Base-by-base conservation (phyloP, 1,140 invertebrate genomes). In the Nymphalis io region DNA sequence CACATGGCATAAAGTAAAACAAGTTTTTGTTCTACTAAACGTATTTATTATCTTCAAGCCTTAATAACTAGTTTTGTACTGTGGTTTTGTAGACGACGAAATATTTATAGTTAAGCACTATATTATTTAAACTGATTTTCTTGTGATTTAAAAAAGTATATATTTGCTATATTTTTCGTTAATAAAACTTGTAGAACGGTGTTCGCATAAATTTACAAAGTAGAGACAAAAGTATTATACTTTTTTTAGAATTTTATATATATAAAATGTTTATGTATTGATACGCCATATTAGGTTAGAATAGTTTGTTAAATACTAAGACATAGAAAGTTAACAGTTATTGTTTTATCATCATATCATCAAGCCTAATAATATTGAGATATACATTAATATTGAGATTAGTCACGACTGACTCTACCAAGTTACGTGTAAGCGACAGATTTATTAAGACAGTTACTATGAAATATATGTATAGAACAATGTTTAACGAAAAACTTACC, bases 401-500 rank as follows among this genome's bases (percentile, higher is more conserved):
- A 72, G 70, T 72, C 70, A 72, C 64, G 64, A 58, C 64, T 57
- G 48, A 61, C 57, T 60, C 42, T 48, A 66, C 33, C 23, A 48
- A 20, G 39, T 55, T 59, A 51, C 38, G 53, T 72, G 51, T 42
- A 21, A 62, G 53, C 46, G 13, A 64, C 60, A 40, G 20, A 67
- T 72, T 72, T 67, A 42, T 62, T 33, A 57, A 72, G 42, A 62
- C 46, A 58, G 46, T 61, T 62, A 23, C 20, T 27, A 51, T 39
- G 21, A 42, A 46, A 20, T 42, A 23, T 57, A 27, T 42, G 18
- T 15, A 44, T 65, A 59, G 16, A 20, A 42, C 21, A 21, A n/a
- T 61, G 38, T 61, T 68, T 60, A 66, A 72, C 60, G 38, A 44
- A 18, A 75, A 84, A 87, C 88, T 88, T 79, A 90, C 88, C 87